A percentile compares a stretch with the other conserved stretches of the same genome.
These are phyloP conservation scores for Teinopalpus imperialis DNA, from an alignment of 2,888 invertebrate species.

Conservation along the genomic window DNA sequence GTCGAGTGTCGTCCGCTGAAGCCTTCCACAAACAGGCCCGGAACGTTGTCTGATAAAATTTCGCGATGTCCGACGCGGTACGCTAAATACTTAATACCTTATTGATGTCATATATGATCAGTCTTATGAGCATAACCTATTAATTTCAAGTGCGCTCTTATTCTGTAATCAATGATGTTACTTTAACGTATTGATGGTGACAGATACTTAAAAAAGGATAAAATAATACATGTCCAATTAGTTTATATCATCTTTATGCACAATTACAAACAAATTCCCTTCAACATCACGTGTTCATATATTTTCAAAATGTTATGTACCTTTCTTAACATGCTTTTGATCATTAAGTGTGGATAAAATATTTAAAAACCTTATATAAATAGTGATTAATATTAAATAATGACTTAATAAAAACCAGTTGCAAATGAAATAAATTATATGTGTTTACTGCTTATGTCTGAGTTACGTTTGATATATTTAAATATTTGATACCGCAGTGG, in stretches of 20 bases:
- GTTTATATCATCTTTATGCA: not conserved
- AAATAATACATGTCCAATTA: too few species aligned
- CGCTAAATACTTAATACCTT: conserved; percentile 27
- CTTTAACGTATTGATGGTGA: too few species aligned
- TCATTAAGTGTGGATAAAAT: conserved; percentile 8
- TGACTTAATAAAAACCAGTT: too few species aligned
- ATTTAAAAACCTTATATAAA: conserved; percentile 5
- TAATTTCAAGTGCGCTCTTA: not conserved
- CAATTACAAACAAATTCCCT: too few species aligned
- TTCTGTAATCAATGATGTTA: too few species aligned
- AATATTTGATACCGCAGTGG: conserved; percentile 22
- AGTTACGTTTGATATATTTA: conserved; percentile 24
- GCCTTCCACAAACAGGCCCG: conserved; percentile 45
- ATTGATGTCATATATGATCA: conserved; percentile 23
- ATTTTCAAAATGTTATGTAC: not conserved
- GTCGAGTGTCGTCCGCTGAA: conserved; percentile 24
- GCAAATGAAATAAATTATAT: too few species aligned
- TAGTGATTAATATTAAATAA: too few species aligned
- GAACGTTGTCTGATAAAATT: conserved; percentile 31
- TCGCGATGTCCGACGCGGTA: conserved; percentile 23
- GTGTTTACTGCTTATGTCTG: conserved; percentile 15
- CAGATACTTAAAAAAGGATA: too few species aligned
- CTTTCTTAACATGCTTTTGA: not conserved
- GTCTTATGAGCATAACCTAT: conserved; percentile 15
- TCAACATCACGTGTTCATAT: not conserved